Percentiles rank a stretch among this genome's conserved stretches.
Conservation (phyloP, 2,888 invertebrate species). For the Ectobius pallidus region DNA sequence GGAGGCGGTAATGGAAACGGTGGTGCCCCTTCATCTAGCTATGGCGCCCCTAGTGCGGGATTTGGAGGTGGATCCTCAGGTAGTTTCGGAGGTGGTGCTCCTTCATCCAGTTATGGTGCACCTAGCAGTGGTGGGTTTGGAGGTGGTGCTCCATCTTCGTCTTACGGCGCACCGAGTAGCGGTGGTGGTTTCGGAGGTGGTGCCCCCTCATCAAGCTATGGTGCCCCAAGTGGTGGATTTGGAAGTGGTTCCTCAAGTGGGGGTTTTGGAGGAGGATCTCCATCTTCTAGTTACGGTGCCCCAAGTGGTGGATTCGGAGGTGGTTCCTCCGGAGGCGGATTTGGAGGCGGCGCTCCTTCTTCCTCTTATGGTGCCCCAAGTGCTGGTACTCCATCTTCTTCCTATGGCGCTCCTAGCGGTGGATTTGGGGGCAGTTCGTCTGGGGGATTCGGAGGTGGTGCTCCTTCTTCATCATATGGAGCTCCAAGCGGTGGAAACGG, state of each 20-base stretch:
- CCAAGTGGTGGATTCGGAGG: slow-evolving; percentile 31
- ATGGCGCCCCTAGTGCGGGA: slow-evolving; percentile 46
- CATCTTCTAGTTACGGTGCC: slow-evolving; percentile 39
- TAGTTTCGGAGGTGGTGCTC: slow-evolving; percentile 39
- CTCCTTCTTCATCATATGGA: slow-evolving; percentile 27
- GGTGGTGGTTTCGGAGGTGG: slow-evolving; percentile 45
- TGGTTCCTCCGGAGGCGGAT: slow-evolving; percentile 45
- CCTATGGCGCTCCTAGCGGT: slow-evolving; percentile 58
- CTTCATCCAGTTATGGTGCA: slow-evolving; percentile 47
- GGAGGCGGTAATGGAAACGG: slow-evolving; percentile 39
- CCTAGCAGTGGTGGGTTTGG: slow-evolving; percentile 46
- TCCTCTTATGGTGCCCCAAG: slow-evolving; percentile 52
- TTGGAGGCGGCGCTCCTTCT: slow-evolving; percentile 46
- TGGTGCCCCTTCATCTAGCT: slow-evolving; percentile 44
- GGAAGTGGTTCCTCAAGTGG: slow-evolving; percentile 48
- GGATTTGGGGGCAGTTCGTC: slow-evolving; percentile 44
- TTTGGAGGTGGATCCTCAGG: slow-evolving; percentile 39
- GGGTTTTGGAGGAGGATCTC: slow-evolving; percentile 42
- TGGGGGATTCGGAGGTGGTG: slow-evolving; percentile 1
- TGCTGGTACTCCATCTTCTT: slow-evolving; percentile 53
- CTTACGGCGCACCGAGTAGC: slow-evolving; percentile 50
- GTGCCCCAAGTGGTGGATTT: slow-evolving; percentile 50
- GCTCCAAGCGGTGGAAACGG: slow-evolving; percentile 15
- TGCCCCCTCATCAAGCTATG: slow-evolving; percentile 51
- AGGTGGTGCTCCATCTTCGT: slow-evolving; percentile 42